Percentiles rank a stretch among this genome's conserved stretches.
Conservation (phyloP, 2,797 vertebrate species). For the Rhinoraja longicauda region DNA sequence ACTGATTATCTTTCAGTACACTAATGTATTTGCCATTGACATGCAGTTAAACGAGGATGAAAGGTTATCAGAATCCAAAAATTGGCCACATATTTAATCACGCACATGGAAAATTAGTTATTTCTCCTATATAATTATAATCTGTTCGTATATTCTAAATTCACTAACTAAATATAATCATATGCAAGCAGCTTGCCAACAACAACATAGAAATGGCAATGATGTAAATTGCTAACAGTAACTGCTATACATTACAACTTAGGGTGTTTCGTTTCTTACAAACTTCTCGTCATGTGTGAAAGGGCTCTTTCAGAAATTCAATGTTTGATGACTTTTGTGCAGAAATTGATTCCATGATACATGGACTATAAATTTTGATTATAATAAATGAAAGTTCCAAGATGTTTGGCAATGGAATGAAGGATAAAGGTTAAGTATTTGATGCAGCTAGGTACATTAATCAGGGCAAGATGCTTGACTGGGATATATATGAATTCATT, state of each 20-base stretch:
- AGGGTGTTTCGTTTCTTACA: slow-evolving; percentile 10
- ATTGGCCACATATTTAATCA: slow-evolving; percentile 13
- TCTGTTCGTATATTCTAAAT: not conserved
- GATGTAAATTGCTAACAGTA: not conserved
- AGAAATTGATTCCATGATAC: not conserved
- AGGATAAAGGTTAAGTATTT: not conserved
- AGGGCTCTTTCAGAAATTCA: slow-evolving; percentile 11
- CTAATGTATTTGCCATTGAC: not conserved
- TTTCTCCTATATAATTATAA: not conserved
- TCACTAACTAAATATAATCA: slow-evolving; percentile 4
- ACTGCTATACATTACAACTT: not conserved
- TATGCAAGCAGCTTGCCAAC: slow-evolving; percentile 15
- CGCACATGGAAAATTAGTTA: slow-evolving; percentile 6
- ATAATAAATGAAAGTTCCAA: slow-evolving; percentile 11
- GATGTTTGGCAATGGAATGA: not conserved
- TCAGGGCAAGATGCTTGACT: not conserved
- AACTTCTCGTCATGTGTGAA: not conserved
- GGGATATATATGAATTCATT: not conserved
- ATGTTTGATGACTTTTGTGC: not conserved
- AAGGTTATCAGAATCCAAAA: slow-evolving; percentile 28
- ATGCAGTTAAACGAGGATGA: not conserved
- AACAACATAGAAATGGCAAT: slow-evolving; percentile 22
- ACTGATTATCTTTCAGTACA: not conserved
- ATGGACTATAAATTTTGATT: slow-evolving; percentile 1
- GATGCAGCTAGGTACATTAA: not conserved